Percentiles rank a stretch among this genome's conserved stretches.
Evolutionary conservation across 2,797 vertebrate genomes (phyloP).

Genomic region (Vultur gryphus): DNA sequence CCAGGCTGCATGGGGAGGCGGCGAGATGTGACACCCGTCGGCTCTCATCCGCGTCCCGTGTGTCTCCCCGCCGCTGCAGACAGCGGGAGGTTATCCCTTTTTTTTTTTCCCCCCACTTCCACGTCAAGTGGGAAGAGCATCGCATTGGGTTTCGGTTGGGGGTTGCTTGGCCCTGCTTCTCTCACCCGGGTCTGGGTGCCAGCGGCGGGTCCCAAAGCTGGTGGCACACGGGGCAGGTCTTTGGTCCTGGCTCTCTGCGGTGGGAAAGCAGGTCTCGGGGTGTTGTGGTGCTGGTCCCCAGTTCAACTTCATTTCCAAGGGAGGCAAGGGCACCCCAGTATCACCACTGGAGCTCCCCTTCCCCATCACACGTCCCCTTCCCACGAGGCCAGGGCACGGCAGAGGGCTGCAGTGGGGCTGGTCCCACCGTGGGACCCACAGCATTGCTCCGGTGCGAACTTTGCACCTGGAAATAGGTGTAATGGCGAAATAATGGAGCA

Average conservation of each 20-base stretch:
- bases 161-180: not conserved
- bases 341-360: not conserved
- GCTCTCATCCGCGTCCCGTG: not conserved
- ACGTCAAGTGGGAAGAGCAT: not conserved
- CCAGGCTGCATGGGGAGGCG: not conserved
- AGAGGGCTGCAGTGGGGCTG: not conserved
- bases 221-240: not conserved
- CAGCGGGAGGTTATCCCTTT: not conserved
- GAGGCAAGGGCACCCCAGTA: not conserved
- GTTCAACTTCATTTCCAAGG: not conserved
- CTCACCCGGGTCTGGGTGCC: not conserved
- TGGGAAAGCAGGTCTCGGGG: not conserved
- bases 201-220: not conserved
- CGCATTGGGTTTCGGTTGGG: not conserved
- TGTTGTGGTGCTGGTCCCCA: not conserved
- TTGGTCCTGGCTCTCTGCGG: rapidly evolving
- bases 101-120: not conserved
- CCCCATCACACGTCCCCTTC: rapidly evolving
- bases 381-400: rapidly evolving
- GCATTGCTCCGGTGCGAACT: not conserved
- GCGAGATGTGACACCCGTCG: not conserved
- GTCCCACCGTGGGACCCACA: not conserved
- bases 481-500: constrained; percentile 59
- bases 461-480: constrained; percentile 18
- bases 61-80: not conserved